Evolutionary conservation across 2,797 vertebrate species (phyloP), one percentile per base, ranked within the genome.

Genomic region (Rhinichthys osculus): DNA sequence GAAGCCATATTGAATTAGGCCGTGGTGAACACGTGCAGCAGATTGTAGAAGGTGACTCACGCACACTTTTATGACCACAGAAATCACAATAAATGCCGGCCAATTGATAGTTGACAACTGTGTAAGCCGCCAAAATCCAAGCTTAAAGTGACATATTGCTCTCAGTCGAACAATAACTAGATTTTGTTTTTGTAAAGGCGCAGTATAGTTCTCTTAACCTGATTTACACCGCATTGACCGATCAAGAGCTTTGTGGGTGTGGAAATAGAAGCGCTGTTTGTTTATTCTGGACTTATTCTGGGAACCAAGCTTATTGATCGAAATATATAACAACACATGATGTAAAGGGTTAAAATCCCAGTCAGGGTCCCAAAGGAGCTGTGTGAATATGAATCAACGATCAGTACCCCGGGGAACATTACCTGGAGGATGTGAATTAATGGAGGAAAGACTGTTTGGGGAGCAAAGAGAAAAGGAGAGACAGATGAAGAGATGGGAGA

Each of bases 1-100:
- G 86, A 86, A 87, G 87, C 86, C 82, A 80, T 88, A 90, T 91
- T 89, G 82, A 82, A 89, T 90, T 90, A 91, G 86, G 3, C 44
- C 52, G 8, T 81, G 16, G 50, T 83, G 52, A 85, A 87, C 88
- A 80, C 69, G 59, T 30, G 80, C 83, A 44, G 57, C 13, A 67
- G 69, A 82, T 59, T 73, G 42, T 30, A 50, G 81, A 81, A 73
- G 44, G n/a, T 83, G 80, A 83, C 85, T 30, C 35, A 13, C 76
- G 17, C 73, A 57, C 54, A 64, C 33, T 73, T 86, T 85, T 82
- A 78, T 67, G 69, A 85, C 66, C 79, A 80, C 67, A 87, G 67
- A 84, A 85, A 87, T 88, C 89, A 84, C 80, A 84, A 85, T 89
- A 83, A 88, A 84, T 86, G 82, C 59, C 19, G 54, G 59, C 27